Percentiles rank a stretch among this genome's conserved stretches.
phyloP scores from a whole-genome alignment of 1,140 invertebrate species.

The Matsumurasca onukii region DNA sequence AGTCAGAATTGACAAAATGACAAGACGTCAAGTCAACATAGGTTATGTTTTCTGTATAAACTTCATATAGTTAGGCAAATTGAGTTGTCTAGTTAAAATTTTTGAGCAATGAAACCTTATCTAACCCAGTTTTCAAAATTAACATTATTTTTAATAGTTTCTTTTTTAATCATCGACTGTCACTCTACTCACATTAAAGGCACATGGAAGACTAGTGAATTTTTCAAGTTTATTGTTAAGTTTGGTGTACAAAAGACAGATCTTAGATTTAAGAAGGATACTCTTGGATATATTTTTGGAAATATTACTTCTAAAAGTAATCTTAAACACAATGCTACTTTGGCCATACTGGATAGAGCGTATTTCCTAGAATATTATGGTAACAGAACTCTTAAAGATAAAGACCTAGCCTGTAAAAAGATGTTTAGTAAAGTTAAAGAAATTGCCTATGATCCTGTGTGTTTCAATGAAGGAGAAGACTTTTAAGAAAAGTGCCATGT shows the following conservation, averaged over 20 bases:
- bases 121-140: too few relatives aligned
- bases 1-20: too few relatives aligned
- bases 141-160: not conserved
- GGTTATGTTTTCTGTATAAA: too few relatives aligned
- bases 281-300: conserved; percentile 93
- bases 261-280: conserved; percentile 71
- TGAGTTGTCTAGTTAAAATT: too few relatives aligned
- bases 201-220: conserved; percentile 67
- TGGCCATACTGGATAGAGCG: conserved; percentile 82
- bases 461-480: conserved; percentile 80
- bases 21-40: too few relatives aligned
- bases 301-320: conserved; percentile 77
- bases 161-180: conserved; percentile 9
- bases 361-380: conserved; percentile 89
- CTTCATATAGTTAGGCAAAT: too few relatives aligned
- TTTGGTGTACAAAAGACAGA: conserved; percentile 98
- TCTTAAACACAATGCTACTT: conserved; percentile 68
- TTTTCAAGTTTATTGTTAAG: conserved; percentile 90
- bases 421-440: conserved; percentile 86
- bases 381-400: conserved; percentile 63
- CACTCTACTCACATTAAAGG: conserved; percentile 56
- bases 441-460: conserved; percentile 81
- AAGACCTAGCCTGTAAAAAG: conserved; percentile 67
- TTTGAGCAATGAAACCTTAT: too few relatives aligned
- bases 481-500: conserved; percentile 89